Evolutionary conservation across 1,140 invertebrate genomes (phyloP).

Genomic region (Procambarus virginalis): DNA sequence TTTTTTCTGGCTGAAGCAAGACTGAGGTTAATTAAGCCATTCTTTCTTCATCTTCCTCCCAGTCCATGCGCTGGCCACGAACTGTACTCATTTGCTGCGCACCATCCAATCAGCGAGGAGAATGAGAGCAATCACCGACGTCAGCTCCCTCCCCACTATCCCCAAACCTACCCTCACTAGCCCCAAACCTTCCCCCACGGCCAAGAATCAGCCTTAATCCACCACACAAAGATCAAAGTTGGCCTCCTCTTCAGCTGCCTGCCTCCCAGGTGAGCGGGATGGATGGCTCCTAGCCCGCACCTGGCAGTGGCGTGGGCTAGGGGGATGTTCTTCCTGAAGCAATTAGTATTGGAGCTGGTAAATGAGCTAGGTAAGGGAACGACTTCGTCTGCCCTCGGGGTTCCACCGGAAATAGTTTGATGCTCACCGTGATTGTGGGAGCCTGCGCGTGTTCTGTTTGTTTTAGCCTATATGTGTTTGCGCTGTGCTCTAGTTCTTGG

Average conservation of each 20-base stretch:
- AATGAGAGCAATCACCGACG: background rate
- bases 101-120: background rate
- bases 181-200: background rate
- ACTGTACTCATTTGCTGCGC: background rate
- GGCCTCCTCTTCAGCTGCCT: background rate
- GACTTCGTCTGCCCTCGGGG: background rate
- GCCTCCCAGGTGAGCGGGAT: conserved; percentile 5
- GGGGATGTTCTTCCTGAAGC: background rate
- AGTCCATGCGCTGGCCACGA: background rate
- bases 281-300: background rate
- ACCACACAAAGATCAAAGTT: background rate
- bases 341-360: background rate
- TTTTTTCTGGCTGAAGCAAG: background rate
- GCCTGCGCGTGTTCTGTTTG: too few relatives aligned
- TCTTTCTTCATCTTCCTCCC: background rate
- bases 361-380: background rate
- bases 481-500: too few relatives aligned
- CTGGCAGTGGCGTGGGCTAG: background rate
- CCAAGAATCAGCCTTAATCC: background rate
- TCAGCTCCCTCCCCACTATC: background rate
- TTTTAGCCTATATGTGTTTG: too few relatives aligned
- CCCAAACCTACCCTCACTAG: too few relatives aligned
- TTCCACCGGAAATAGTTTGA: background rate
- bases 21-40: background rate
- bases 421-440: background rate